Conservation (phyloP, 2,888 invertebrate species). For the Philonicus albiceps region DNA sequence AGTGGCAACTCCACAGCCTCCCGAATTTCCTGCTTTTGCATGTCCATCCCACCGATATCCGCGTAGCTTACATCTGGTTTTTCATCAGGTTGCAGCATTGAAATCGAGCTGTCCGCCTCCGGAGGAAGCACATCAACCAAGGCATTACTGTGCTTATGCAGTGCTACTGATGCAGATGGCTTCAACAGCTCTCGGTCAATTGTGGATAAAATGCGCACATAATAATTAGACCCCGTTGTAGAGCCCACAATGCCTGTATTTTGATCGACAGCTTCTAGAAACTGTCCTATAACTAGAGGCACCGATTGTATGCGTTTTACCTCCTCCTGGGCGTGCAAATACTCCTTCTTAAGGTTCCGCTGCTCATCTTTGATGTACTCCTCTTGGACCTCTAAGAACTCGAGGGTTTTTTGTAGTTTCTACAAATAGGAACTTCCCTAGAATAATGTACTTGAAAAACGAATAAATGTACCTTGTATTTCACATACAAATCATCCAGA, state of each 20-base stretch:
- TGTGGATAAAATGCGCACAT: constrained; percentile 97
- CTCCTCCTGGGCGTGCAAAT: constrained; percentile 97
- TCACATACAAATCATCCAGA: constrained; percentile 92
- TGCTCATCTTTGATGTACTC: constrained; percentile 99
- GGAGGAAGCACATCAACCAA: constrained; percentile 98
- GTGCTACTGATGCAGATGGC: constrained; percentile 96
- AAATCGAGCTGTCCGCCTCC: constrained; percentile 98
- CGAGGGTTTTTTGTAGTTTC: constrained; percentile 95
- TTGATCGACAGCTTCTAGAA: constrained; percentile 98
- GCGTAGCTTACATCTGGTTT: constrained; percentile 97
- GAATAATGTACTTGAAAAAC: background rate
- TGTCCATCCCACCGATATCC: constrained; percentile 99
- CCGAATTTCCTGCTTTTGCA: constrained; percentile 98
- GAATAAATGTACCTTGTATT: constrained; percentile 81
- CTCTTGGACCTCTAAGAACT: constrained; percentile 98
- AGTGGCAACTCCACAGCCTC: constrained; percentile 98
- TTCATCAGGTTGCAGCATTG: constrained; percentile 97
- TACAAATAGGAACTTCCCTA: constrained; percentile 57
- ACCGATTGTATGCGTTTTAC: constrained; percentile 99
- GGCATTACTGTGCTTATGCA: constrained; percentile 99
- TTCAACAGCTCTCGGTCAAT: constrained; percentile 97
- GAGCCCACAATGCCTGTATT: constrained; percentile 99
- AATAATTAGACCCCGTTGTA: constrained; percentile 99
- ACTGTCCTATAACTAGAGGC: constrained; percentile 98
- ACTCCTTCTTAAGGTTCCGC: constrained; percentile 97